Evolutionary conservation across 2,113 vertebrate species (phyloP), one percentile per base, ranked within the genome.

Genomic region (Menura novaehollandiae): DNA sequence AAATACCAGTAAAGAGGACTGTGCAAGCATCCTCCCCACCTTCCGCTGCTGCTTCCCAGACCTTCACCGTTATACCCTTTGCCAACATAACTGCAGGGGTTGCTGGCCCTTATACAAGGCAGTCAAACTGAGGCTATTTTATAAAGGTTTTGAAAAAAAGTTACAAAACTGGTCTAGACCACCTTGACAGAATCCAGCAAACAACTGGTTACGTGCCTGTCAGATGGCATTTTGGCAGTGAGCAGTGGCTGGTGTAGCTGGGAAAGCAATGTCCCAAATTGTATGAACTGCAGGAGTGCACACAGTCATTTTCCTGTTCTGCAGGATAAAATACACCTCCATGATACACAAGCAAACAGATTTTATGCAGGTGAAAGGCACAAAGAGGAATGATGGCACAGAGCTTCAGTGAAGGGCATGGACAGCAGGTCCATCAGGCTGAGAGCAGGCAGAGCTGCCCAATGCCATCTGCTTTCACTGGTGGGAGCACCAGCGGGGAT

Each of bases 21-120:
- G 20, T 9, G 11, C 1, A 2, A 19, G 24, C 22, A 28, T 44
- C n/a, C 15, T 81, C 9, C 11, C 52, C 8, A 47, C n/a, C 22
- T 75, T 68, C 52, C 35, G 52, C 41, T 58, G 21, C 41, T 56
- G 32, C 24, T 52, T 52, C 7, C 51, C 55, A 81, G 63, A 55
- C 63, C 49, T 93, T 69, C 56, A 33, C 21, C 0, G 0, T n/a
- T n/a, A n/a, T 2, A 60, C 4, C 6, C 13, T 52, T 53, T 28
- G 15, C 44, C 79, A 86, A 10, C 10, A 2, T 21, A 79, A 83
- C 51, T 56, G 33, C 26, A 62, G 24, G 22, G 30, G 9, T 15
- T 81, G 60, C n/a, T 78, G 32, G 23, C n/a, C 35, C 9, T 32
- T 30, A 52, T 26, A 51, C 14, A 76, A 56, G 39, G 24, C 58